Evolutionary conservation across 1,140 invertebrate species (phyloP), one percentile per base, ranked within the genome.

Genomic region (Steinernema feltiae): DNA sequence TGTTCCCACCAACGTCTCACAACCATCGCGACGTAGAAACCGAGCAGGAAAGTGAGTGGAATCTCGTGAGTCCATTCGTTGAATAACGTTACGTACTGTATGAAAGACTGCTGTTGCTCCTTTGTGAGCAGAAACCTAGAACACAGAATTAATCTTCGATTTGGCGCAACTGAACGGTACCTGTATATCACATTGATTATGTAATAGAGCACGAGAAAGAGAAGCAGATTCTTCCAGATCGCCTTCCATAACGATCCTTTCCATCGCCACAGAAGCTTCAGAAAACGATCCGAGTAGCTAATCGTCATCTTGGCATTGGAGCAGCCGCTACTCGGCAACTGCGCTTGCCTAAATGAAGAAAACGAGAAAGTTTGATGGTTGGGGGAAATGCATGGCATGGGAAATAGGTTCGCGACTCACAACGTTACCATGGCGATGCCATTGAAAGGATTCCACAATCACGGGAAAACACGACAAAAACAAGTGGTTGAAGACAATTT

Each of bases 21-120:
- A 31, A 82, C 80, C 73, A 84, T 74, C 2, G 82, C 80, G n/a
- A 84, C 82, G 70, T 84, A 84, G 73, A 84, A 84, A 27, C 83
- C 83, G 21, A 83, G 80, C 1, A 84, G 75, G 73, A 84, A 84
- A 2, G 82, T 80, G 32, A 84, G 73, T 7, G 83, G 83, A 32
- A 84, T 83, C 31, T 80, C 74, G 35, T 80, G 76, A 0, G 79
- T 80, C 74, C 74, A 80, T 17, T 71, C 75, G 71, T 80, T 76
- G 71, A 80, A 82, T 27, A 80, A 30, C 32, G 78, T 70, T 21
- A 80, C 71, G 69, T 79, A 80, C 48, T 76, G 75, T 74, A 79
- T 63, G 63, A 80, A 80, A 35, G 31, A 29, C 30, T 69, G 24
- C 32, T 80, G 77, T 27, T 79, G 76, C 29, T 79, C 78, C 63